phyloP scores from a whole-genome alignment of 1,140 invertebrate genomes.

The Ceratoteleas bidentatus region DNA sequence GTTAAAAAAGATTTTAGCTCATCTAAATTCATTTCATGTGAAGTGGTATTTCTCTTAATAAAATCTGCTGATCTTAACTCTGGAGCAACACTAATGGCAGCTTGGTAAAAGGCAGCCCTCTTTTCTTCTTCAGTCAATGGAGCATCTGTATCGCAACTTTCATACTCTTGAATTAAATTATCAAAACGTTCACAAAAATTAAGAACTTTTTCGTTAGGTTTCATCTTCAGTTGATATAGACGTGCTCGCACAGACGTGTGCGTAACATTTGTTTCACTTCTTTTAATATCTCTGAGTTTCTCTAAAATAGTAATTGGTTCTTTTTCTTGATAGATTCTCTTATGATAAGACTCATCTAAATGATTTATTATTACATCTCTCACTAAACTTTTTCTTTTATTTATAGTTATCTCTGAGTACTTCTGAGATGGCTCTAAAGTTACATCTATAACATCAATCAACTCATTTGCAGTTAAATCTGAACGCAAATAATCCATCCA shows the following conservation, averaged over 20 bases:
- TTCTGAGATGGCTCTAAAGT: neutral
- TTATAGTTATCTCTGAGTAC: neutral
- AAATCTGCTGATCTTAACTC: constrained; percentile 21
- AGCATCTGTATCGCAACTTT: constrained; percentile 19
- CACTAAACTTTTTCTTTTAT: constrained; percentile 17
- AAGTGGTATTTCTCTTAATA: constrained; percentile 7
- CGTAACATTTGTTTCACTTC: constrained; percentile 51
- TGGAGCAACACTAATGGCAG: constrained; percentile 12
- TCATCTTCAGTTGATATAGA: constrained; percentile 6
- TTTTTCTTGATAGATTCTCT: constrained; percentile 50
- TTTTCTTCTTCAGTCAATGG: constrained; percentile 54
- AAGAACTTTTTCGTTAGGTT: neutral
- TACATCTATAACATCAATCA: constrained; percentile 8
- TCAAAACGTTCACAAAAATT: constrained; percentile 12
- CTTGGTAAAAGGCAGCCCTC: constrained; percentile 51
- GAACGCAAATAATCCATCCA: constrained; percentile 14
- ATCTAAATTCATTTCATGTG: constrained; percentile 35
- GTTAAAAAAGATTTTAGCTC: constrained; percentile 41
- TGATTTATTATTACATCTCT: constrained; percentile 59
- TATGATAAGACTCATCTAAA: constrained; percentile 64
- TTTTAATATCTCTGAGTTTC: constrained; percentile 44
- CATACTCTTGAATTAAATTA: neutral
- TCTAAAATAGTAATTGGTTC: constrained; percentile 58
- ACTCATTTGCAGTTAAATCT: neutral
- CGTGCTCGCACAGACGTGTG: constrained; percentile 20